Evolutionary conservation across 2,888 invertebrate species (phyloP).

Genomic region (Zhengitettix transpicula): DNA sequence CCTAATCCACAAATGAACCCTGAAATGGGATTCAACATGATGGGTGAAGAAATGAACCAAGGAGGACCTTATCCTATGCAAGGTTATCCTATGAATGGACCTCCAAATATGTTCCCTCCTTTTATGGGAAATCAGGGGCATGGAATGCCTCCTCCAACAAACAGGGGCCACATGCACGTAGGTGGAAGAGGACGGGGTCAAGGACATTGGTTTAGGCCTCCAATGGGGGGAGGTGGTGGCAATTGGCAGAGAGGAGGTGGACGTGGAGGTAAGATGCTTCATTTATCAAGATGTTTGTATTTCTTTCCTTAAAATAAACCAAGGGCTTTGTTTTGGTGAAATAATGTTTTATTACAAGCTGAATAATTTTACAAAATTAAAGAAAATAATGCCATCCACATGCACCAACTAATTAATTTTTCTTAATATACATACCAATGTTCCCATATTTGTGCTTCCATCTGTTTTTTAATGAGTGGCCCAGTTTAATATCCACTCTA

Average conservation of each 20-base stretch:
- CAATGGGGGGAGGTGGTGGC: conserved; percentile 20
- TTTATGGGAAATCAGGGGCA: conserved; percentile 20
- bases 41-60: conserved; percentile 19
- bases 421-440: no score
- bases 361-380: no score
- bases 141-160: conserved; percentile 13
- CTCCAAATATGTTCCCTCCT: conserved; percentile 22
- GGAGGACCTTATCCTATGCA: conserved; percentile 9
- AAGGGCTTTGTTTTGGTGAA: no score
- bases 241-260: conserved; percentile 31
- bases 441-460: no score
- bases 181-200: conserved; percentile 5
- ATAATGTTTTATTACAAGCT: no score
- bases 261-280: conserved; percentile 10
- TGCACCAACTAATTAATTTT: no score
- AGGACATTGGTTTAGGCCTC: conserved; percentile 10
- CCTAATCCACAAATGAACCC: neutral
- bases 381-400: no score
- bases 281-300: neutral
- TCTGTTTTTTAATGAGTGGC: no score
- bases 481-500: no score
- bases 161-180: conserved; percentile 18
- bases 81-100: conserved; percentile 20
- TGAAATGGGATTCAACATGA: conserved; percentile 23
- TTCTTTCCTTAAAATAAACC: no score